These are phyloP conservation scores for Palythoa heliodiscus DNA, from an alignment of 92 coral and sea anemone genomes.

Conservation along the genomic window DNA sequence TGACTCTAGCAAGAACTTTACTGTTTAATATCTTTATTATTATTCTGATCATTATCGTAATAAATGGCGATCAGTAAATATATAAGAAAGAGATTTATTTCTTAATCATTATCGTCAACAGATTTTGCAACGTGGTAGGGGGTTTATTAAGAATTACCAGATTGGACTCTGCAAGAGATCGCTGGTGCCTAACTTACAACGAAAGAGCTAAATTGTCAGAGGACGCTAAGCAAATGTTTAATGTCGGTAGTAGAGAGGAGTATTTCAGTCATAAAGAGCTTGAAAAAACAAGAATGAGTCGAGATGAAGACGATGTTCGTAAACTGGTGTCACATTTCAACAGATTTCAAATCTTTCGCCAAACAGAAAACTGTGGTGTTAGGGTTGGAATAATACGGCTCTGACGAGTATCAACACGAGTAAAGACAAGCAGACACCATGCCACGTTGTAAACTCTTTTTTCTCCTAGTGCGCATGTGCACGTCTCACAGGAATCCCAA, in stretches of 20 bases:
- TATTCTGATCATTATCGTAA: no score
- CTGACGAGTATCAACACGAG: no score
- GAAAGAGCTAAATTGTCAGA: background rate
- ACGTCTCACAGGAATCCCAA: no score
- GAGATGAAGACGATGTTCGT: conserved; percentile 60
- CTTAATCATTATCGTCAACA: conserved; percentile 26
- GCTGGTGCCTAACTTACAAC: conserved; percentile 41
- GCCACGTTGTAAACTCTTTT: no score
- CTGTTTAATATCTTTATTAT: no score
- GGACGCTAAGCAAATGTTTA: background rate
- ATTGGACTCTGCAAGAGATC: conserved; percentile 60
- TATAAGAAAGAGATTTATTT: no score
- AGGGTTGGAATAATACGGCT: no score
- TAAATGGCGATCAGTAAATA: no score
- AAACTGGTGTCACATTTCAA: conserved; percentile 43
- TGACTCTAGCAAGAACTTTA: no score
- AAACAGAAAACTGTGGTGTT: conserved; percentile 34
- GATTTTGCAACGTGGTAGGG: conserved; percentile 64
- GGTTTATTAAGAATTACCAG: conserved; percentile 62
- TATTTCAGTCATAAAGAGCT: conserved; percentile 28
- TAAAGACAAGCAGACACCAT: no score
- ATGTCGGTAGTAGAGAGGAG: background rate
- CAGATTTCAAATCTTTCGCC: conserved; percentile 51
- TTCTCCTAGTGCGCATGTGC: no score
- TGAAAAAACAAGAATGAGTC: conserved; percentile 50